A percentile compares a stretch with the other conserved stretches of the same genome.
Evolutionary conservation across 2,888 invertebrate genomes (phyloP).

Genomic region (Synergus japonicus): DNA sequence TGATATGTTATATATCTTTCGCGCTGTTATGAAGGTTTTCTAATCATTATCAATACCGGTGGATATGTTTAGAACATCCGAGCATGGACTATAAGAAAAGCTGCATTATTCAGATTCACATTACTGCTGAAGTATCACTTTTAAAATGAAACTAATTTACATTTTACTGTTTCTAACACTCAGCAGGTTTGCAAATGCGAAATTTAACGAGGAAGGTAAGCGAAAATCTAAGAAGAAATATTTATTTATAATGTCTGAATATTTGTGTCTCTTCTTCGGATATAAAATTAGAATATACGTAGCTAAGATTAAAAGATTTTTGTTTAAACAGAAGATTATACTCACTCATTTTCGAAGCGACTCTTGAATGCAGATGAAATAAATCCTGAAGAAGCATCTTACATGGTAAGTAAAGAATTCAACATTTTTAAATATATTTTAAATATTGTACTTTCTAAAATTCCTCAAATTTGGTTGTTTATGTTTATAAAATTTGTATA

Average conservation of each 20-base stretch:
- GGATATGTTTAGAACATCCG: neutral
- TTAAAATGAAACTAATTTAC: slow-evolving; percentile 8
- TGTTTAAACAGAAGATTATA: neutral
- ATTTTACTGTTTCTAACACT: neutral
- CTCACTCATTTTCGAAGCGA: neutral
- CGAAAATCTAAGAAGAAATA: neutral
- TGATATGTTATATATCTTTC: no score
- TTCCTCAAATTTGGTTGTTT: neutral
- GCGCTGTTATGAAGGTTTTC: no score
- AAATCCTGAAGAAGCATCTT: neutral
- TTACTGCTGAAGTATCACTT: neutral
- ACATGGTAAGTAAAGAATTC: neutral
- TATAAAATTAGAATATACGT: neutral
- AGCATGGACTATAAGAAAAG: neutral
- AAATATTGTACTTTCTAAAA: neutral
- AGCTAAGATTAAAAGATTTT: neutral
- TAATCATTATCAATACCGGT: no score
- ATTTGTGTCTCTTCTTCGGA: neutral
- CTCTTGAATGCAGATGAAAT: neutral
- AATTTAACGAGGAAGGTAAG: neutral
- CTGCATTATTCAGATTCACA: no score
- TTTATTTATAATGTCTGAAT: neutral
- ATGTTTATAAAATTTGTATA: neutral
- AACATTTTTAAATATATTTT: neutral
- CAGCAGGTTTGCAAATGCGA: neutral